Percentiles rank a stretch among this genome's conserved stretches.
These are phyloP conservation scores for Zygaena filipendulae DNA, from an alignment of 2,888 invertebrate species.

Conservation along the genomic window DNA sequence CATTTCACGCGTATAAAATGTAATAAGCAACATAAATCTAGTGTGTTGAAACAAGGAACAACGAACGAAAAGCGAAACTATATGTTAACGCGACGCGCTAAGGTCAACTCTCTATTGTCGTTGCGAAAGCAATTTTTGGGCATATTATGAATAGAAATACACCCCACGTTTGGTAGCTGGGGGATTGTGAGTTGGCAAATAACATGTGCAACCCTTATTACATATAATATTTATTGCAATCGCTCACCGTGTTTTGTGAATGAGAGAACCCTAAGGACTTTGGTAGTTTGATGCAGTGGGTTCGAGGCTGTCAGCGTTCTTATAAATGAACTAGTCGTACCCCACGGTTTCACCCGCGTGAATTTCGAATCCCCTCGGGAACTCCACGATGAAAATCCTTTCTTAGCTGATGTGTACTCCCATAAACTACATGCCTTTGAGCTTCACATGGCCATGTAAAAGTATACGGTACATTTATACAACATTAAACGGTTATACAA, in stretches of 20 bases:
- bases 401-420: too few species aligned
- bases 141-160: slow-evolving; percentile 50
- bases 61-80: slow-evolving; percentile 20
- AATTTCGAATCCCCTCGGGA: too few species aligned
- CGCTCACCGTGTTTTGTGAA: slow-evolving; percentile 7
- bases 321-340: too few species aligned
- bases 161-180: slow-evolving; percentile 35
- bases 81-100: slow-evolving; percentile 16
- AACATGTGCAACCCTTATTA: slow-evolving; percentile 47
- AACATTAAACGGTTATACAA: too few species aligned
- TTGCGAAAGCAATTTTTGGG: slow-evolving; percentile 34
- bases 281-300: slow-evolving; percentile 6
- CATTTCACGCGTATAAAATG: slow-evolving; percentile 60
- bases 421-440: slow-evolving; percentile 2
- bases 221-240: slow-evolving; percentile 54
- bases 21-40: slow-evolving; percentile 61
- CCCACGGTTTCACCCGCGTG: too few species aligned
- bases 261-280: too few species aligned
- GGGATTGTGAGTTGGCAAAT: slow-evolving; percentile 52
- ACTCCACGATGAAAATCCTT: too few species aligned
- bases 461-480: too few species aligned
- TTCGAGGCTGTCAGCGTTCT: slow-evolving; percentile 11
- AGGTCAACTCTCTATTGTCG: slow-evolving; percentile 24
- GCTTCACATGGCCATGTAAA: neutral
- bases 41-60: slow-evolving; percentile 23